phyloP scores from a whole-genome alignment of 2,113 vertebrate species.

The Trochalopteron elliotii region DNA sequence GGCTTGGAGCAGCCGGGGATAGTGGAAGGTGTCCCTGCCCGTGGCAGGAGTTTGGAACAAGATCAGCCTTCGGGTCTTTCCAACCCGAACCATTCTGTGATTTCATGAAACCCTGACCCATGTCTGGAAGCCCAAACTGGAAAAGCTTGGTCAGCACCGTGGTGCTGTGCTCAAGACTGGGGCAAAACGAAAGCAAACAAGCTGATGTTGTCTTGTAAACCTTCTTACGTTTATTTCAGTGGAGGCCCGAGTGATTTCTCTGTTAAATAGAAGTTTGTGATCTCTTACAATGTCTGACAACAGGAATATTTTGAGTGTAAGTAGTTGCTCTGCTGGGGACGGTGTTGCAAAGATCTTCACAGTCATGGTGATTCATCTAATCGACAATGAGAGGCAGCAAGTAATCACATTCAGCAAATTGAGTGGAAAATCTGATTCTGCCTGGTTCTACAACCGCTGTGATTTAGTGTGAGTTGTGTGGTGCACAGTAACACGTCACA shows the following conservation, averaged over 20 bases:
- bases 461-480: neutral
- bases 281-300: neutral
- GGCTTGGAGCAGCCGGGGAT: accelerated
- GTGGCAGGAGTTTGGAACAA: neutral
- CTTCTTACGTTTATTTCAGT: neutral
- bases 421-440: neutral
- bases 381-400: neutral
- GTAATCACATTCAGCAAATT: neutral
- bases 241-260: neutral
- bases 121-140: neutral
- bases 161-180: neutral
- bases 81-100: neutral
- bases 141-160: accelerated
- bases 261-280: neutral
- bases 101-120: accelerated
- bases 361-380: neutral
- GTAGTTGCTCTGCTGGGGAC: neutral
- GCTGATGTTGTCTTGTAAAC: neutral
- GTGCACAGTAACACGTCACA: neutral
- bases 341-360: neutral
- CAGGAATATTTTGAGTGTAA: neutral
- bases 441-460: neutral
- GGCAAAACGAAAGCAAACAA: neutral
- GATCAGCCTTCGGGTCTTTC: neutral
- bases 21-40: neutral